Percentiles rank a stretch among this genome's conserved stretches.
Evolutionary conservation across 2,113 vertebrate genomes (phyloP).

Genomic region (Dryoscopus gambensis): DNA sequence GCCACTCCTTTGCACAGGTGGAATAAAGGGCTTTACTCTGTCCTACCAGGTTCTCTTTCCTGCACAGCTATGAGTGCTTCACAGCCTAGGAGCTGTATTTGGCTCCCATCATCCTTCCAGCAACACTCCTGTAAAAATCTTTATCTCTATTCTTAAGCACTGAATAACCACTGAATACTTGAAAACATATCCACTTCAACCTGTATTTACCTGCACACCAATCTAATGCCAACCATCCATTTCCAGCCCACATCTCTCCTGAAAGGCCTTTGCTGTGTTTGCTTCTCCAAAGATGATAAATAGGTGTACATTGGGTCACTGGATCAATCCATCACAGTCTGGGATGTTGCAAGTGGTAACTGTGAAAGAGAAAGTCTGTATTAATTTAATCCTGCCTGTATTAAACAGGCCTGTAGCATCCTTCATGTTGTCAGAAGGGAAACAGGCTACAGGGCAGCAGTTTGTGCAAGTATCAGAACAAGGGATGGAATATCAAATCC

Average conservation of each 20-base stretch:
- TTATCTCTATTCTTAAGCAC: neutral
- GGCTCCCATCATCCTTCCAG: neutral
- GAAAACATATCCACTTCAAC: neutral
- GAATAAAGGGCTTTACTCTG: neutral
- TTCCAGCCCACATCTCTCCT: constrained; percentile 72
- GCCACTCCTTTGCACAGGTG: neutral
- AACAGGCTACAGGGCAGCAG: neutral
- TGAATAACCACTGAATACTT: neutral
- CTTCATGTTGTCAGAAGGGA: neutral
- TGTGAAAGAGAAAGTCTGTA: neutral
- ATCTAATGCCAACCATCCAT: neutral
- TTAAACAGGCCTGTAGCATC: neutral
- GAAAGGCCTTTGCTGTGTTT: constrained; percentile 73
- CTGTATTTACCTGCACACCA: neutral
- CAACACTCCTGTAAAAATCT: neutral
- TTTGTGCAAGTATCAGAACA: neutral
- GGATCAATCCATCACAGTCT: constrained; percentile 78
- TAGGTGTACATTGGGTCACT: constrained; percentile 71
- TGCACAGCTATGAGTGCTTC: neutral
- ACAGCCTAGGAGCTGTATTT: neutral
- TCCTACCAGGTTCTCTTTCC: neutral
- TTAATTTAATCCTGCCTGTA: neutral
- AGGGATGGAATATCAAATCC: neutral
- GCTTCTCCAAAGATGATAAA: constrained; percentile 77
- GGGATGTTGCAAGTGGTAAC: constrained; percentile 71